These are phyloP conservation scores for Acrobeloides nanus DNA, from an alignment of 2,888 invertebrate genomes.

Conservation along the genomic window DNA sequence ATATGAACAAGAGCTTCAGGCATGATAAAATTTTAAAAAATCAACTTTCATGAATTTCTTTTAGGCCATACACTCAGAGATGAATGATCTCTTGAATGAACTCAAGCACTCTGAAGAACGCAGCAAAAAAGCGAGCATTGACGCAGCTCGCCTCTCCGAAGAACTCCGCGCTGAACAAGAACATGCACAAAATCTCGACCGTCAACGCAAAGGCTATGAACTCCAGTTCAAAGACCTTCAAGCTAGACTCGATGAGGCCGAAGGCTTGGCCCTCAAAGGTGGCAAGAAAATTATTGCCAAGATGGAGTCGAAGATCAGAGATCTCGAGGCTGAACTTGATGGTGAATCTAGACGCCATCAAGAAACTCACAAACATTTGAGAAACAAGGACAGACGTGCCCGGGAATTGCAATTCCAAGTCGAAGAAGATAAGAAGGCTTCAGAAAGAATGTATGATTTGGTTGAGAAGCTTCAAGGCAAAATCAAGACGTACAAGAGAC, in stretches of 20 bases:
- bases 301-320: constrained; percentile 35
- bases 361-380: constrained; percentile 58
- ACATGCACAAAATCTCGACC: constrained; percentile 94
- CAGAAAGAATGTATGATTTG: constrained; percentile 97
- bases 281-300: constrained; percentile 76
- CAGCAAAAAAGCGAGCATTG: constrained; percentile 96
- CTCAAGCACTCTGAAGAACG: constrained; percentile 97
- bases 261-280: constrained; percentile 91
- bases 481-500: constrained; percentile 60
- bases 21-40: no score
- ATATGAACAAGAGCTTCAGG: constrained; percentile 93
- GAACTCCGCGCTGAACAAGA: constrained; percentile 98
- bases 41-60: no score
- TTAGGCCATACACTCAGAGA: constrained; percentile 61
- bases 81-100: constrained; percentile 94
- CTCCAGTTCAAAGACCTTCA: constrained; percentile 65
- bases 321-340: constrained; percentile 45
- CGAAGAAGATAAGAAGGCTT: constrained; percentile 99
- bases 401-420: constrained; percentile 62
- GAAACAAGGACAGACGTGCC: constrained; percentile 58
- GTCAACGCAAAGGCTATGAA: constrained; percentile 62
- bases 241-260: constrained; percentile 89
- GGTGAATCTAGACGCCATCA: constrained; percentile 54
- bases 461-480: constrained; percentile 94
- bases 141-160: constrained; percentile 92